Evolutionary conservation across 23 tunicate genomes (phyloP), one percentile per base, ranked within the genome.

Genomic region (Trididemnum clinides): DNA sequence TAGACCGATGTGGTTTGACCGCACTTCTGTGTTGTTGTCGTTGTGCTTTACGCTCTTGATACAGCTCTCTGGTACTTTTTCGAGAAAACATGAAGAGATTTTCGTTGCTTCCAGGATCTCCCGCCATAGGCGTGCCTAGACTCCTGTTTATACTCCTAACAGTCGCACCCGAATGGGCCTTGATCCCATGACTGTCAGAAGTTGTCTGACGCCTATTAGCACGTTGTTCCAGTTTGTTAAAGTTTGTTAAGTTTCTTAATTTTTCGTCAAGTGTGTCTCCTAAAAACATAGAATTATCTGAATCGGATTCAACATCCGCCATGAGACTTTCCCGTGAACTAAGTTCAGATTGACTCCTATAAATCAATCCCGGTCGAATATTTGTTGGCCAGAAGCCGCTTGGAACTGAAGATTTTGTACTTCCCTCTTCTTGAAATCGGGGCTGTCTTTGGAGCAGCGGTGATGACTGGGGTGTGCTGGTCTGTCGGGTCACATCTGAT

Each of bases 211-310:
- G 69, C n/a, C 83, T 79, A n/a, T 37, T 21, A 38, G 87, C 63
- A 21, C 92, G 77, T 4, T 87, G 73, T 32, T 82, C 87, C 2
- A 88, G 28, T 69, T 84, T 84, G 25, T 84, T 84, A 3, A 89
- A 72, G 72, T 88, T 88, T 59, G 94, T 84, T 25, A 89, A 64
- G 37, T 84, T 89, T 66, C 79, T 77, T 0, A 89, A 39, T 65
- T 89, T 89, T 78, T 89, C 88, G 49, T 89, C 94, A 22, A 84
- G 51, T 22, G 88, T 84, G 1, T 89, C 88, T 2, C 94, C 88
- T 38, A 83, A 39, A 39, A 35, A 84, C 19, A 82, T 51, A 7
- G 92, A 88, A 0, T 83, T 82, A 50, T 88, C 92, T 1, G 92
- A 88, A 72, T 88, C 92, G 18, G 86, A 81, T 32, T 81, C 91